Evolutionary conservation across 2,797 vertebrate species (phyloP).

Genomic region (Allobates femoralis): DNA sequence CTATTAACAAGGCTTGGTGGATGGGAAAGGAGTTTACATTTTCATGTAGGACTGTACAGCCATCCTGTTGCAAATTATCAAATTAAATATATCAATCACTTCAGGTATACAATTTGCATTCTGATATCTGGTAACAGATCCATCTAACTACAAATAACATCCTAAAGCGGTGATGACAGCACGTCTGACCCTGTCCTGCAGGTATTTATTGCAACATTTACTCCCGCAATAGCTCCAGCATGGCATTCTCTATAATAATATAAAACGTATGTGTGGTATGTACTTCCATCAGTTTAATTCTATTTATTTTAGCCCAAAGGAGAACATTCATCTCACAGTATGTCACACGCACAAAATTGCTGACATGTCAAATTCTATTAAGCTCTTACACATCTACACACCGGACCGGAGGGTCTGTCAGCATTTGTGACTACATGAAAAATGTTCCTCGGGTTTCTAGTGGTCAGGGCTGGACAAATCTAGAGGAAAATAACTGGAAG

Average conservation of each 20-base stretch:
- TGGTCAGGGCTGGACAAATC: neutral
- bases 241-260: too few species aligned
- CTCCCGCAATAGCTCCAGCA: neutral
- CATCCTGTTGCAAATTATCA: too few species aligned
- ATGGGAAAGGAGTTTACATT: too few species aligned
- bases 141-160: neutral
- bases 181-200: neutral
- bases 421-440: neutral
- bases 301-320: neutral
- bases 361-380: neutral
- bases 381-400: neutral
- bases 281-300: neutral
- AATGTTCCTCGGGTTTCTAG: neutral
- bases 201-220: neutral
- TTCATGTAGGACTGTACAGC: too few species aligned
- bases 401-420: neutral
- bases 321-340: neutral
- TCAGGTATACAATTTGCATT: too few species aligned
- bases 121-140: too few species aligned
- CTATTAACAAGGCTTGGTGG: too few species aligned
- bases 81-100: too few species aligned
- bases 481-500: neutral
- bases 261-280: too few species aligned
- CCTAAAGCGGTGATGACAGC: neutral
- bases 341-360: neutral